A percentile compares a stretch with the other conserved stretches of the same genome.
Evolutionary conservation across 2,888 invertebrate genomes (phyloP).

Genomic region (Rhamnusium bicolor): DNA sequence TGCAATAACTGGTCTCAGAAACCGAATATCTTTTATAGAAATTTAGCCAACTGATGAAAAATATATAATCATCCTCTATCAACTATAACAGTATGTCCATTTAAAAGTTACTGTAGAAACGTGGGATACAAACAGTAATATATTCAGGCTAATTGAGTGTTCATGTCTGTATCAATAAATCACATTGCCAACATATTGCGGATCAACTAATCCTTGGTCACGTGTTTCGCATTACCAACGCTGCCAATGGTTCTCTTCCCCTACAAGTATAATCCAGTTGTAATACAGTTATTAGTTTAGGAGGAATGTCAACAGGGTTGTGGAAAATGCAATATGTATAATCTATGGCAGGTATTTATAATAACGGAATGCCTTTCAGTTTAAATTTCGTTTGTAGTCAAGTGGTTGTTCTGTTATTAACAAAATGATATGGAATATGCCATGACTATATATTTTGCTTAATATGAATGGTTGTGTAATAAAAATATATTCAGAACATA

Average conservation of each 20-base stretch:
- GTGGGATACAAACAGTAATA: constrained; percentile 32
- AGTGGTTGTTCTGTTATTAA: neutral
- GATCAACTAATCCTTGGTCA: constrained; percentile 64
- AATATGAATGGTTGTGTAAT: no score
- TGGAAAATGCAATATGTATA: constrained; percentile 27
- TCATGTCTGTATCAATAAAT: constrained; percentile 68
- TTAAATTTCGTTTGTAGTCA: neutral
- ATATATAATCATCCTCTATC: no score
- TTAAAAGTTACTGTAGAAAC: no score
- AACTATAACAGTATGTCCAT: no score
- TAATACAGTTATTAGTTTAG: constrained; percentile 60
- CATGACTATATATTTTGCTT: no score
- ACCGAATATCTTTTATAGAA: no score
- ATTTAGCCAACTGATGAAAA: no score
- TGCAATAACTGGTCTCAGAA: no score
- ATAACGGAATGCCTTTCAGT: constrained; percentile 8
- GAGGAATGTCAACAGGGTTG: constrained; percentile 41
- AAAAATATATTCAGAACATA: no score
- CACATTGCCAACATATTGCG: constrained; percentile 66
- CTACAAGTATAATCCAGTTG: constrained; percentile 59
- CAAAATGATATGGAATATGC: no score
- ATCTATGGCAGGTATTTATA: constrained; percentile 21
- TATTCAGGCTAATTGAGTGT: constrained; percentile 64
- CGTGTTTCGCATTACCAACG: constrained; percentile 65
- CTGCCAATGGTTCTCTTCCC: constrained; percentile 60